phyloP scores from a whole-genome alignment of 2,113 vertebrate genomes.

The Dryoscopus gambensis region DNA sequence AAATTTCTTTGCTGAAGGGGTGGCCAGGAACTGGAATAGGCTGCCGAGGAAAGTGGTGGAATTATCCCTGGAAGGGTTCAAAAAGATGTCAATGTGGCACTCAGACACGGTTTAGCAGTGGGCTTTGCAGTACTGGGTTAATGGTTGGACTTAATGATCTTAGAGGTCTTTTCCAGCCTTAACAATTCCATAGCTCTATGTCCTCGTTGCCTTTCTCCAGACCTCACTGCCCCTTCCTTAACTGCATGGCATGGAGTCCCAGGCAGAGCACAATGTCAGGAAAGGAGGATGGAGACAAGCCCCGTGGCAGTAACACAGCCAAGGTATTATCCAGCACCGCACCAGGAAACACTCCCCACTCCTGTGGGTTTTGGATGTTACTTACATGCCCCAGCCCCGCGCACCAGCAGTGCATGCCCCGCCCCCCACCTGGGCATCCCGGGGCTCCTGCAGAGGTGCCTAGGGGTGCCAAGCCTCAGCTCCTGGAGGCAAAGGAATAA shows the following conservation, averaged over 20 bases:
- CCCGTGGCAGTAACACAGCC: rapidly evolving
- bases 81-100: neutral
- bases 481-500: neutral
- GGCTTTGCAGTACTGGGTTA: neutral
- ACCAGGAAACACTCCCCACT: neutral
- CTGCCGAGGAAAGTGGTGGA: neutral
- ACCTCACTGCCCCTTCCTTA: too few species aligned
- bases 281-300: neutral
- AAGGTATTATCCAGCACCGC: neutral
- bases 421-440: too few species aligned
- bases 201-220: neutral
- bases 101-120: neutral
- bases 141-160: too few species aligned
- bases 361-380: rapidly evolving
- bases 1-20: neutral
- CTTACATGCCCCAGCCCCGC: rapidly evolving
- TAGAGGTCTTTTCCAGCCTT: neutral
- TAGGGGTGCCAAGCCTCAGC: neutral
- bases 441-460: neutral
- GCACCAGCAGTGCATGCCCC: neutral
- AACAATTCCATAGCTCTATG: too few species aligned
- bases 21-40: neutral
- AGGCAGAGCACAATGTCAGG: rapidly evolving
- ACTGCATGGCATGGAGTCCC: rapidly evolving
- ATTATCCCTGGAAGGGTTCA: neutral